Conservation (phyloP, 2,113 vertebrate genomes). For the Odocoileus virginianus region DNA sequence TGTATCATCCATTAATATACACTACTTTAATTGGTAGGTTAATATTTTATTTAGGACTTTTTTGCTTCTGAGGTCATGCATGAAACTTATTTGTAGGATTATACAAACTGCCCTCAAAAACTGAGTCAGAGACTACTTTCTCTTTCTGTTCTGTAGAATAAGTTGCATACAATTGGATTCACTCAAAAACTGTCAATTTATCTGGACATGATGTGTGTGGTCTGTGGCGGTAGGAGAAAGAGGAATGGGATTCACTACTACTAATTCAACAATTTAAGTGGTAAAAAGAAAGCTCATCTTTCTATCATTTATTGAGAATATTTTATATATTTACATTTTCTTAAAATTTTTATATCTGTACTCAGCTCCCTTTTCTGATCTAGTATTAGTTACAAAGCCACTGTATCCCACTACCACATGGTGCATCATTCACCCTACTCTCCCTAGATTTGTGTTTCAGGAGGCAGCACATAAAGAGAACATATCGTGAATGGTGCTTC, state of each 20-base stretch:
- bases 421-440: background rate
- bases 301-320: background rate
- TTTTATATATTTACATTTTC: background rate
- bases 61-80: background rate
- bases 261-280: background rate
- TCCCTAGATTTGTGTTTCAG: background rate
- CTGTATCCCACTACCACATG: accelerated
- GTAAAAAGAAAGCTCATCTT: background rate
- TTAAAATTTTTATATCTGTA: background rate
- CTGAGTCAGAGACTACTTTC: background rate
- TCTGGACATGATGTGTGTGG: background rate
- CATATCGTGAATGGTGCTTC: background rate
- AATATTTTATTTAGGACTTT: background rate
- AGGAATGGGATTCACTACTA: background rate
- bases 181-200: background rate
- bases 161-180: background rate
- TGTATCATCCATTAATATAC: background rate
- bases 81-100: background rate
- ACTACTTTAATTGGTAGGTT: background rate
- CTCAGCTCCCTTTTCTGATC: background rate
- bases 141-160: background rate
- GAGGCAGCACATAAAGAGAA: no score
- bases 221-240: background rate
- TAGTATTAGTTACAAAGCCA: background rate
- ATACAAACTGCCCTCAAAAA: background rate